A percentile compares a stretch with the other conserved stretches of the same genome.
Conservation (phyloP, 2,113 vertebrate species). For the Eublepharis macularius region DNA sequence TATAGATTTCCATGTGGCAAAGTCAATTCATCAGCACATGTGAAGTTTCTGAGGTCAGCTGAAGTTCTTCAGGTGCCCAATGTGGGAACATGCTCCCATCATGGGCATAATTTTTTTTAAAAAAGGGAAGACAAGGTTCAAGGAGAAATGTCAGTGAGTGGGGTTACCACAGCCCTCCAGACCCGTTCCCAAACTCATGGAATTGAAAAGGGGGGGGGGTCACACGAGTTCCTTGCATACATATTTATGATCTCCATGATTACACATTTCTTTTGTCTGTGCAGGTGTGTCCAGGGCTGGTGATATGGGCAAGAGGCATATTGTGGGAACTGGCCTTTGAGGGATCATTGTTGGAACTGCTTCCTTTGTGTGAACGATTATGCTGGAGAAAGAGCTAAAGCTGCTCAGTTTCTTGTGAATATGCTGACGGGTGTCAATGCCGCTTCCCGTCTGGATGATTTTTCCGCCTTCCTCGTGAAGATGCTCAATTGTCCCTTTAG, state of each 20-base stretch:
- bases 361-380: neutral
- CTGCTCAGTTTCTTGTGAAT: neutral
- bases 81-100: neutral
- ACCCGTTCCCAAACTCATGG: neutral
- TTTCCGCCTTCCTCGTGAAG: neutral
- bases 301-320: neutral
- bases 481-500: neutral
- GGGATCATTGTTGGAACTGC: neutral
- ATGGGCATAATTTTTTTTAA: neutral
- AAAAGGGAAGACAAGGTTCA: conserved; percentile 4
- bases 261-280: neutral
- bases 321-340: neutral
- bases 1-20: conserved; percentile 1
- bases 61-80: neutral
- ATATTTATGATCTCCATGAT: no score
- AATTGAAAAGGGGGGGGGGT: neutral
- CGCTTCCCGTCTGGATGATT: no score
- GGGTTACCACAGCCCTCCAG: no score
- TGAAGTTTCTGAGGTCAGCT: neutral
- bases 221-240: neutral
- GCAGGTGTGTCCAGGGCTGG: neutral
- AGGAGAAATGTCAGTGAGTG: conserved; percentile 38
- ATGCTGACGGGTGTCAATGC: neutral
- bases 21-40: fast-evolving
- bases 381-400: neutral